phyloP scores from a whole-genome alignment of 2,888 invertebrate species.

The Allophyes oxyacanthae region DNA sequence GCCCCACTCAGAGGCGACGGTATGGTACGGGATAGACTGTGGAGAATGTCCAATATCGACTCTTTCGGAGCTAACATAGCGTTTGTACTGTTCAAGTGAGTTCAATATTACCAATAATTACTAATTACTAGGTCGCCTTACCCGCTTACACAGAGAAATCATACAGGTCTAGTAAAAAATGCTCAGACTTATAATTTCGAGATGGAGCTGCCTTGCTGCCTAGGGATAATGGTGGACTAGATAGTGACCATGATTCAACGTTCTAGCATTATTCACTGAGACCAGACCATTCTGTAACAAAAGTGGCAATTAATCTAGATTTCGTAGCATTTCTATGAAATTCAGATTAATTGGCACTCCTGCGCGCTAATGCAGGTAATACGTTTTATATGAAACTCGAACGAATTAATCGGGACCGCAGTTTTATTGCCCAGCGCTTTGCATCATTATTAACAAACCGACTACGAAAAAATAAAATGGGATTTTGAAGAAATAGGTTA shows the following conservation, averaged over 20 bases:
- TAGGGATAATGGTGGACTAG: no score
- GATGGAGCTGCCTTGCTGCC: no score
- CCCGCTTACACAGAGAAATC: no score
- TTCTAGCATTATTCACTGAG: background rate
- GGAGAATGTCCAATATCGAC: constrained; percentile 92
- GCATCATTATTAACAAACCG: constrained; percentile 18
- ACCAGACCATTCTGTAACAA: constrained; percentile 4
- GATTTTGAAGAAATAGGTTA: constrained; percentile 46
- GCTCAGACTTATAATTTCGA: no score
- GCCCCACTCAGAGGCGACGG: constrained; percentile 88
- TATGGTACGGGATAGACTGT: constrained; percentile 83
- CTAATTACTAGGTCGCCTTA: no score
- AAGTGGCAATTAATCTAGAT: constrained; percentile 20
- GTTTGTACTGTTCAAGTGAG: constrained; percentile 93
- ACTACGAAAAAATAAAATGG: constrained; percentile 17
- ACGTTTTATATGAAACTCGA: constrained; percentile 20
- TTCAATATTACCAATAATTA: constrained; percentile 43
- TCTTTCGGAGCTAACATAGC: constrained; percentile 94
- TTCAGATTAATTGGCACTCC: constrained; percentile 36
- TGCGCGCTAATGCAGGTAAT: constrained; percentile 30
- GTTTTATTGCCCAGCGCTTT: constrained; percentile 29
- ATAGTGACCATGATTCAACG: no score
- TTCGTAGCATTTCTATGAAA: constrained; percentile 6
- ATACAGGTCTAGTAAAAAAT: no score
- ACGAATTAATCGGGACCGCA: constrained; percentile 22